Base-by-base conservation (phyloP, 23 tunicate species). In the Trididemnum nubilum region DNA sequence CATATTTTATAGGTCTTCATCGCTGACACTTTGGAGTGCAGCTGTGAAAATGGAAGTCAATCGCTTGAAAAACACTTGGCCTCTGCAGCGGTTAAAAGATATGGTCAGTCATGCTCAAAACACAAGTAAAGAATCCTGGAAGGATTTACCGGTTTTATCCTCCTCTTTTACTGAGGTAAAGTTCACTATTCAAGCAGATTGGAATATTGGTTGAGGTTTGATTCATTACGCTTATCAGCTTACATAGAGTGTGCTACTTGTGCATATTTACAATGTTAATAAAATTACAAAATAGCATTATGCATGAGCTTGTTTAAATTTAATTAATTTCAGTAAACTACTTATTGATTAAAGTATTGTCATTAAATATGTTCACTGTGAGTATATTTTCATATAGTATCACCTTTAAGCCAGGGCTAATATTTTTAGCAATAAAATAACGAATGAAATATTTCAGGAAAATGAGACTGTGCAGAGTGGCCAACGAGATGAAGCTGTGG, bases 401-500 rank as follows among this genome's bases (percentile, higher is more conserved):
- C 72, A 24, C 0, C 72, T 0, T 4, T 12, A 18, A 18, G 57
- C 57, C 15, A 9, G 57, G 15, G 57, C 57, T 9, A 18, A 49
- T 49, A 18, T 49, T 49, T 49, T 49, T 49, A 18, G 57, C 12
- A 49, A 49, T 12, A 18, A 49, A 49, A 18, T 9, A 18, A 49
- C 57, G 57, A 12, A 18, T 9, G 18, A 49, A 18, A 12, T 12
- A 49, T 18, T 49, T 49, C 18, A 9, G 12, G 57, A 49, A 49
- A 49, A 49, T 49, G 12, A 9, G 15, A 49, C 57, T 12, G 57
- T 12, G 12, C 57, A 49, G 57, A 9, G 85, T 1, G 36, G 88
- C 57, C 81, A 92, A 33, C 82, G 97, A 0, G 92, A 92, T 65
- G 51, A 34, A 15, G 59, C 81, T 49, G 85, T 79, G 38, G 59